Evolutionary conservation across 2,113 vertebrate genomes (phyloP).

Genomic region (Trinectes maculatus): DNA sequence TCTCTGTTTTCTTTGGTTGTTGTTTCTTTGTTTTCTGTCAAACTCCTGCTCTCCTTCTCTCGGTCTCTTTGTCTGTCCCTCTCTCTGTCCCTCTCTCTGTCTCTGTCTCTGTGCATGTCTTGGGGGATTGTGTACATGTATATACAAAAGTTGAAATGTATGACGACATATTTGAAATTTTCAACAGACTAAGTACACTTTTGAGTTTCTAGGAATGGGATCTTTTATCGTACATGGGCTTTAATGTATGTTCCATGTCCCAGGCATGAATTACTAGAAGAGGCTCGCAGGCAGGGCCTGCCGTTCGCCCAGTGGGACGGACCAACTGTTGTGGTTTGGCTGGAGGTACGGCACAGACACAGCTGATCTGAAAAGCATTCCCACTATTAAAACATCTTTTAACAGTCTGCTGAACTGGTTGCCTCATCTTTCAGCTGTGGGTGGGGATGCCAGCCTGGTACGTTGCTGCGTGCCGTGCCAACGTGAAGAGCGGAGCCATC

Average conservation of each 20-base stretch:
- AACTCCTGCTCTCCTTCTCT: conserved; percentile 35
- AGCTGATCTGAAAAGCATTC: background rate
- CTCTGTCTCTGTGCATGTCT: conserved; percentile 55
- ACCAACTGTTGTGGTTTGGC: conserved; percentile 95
- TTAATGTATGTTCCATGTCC: conserved; percentile 14
- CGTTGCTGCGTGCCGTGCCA: conserved; percentile 95
- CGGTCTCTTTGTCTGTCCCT: conserved; percentile 59
- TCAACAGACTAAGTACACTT: background rate
- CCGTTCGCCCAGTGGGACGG: conserved; percentile 99
- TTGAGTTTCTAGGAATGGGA: background rate
- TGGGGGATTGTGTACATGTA: background rate
- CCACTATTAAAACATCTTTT: background rate
- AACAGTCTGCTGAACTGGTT: background rate
- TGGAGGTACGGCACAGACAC: conserved; percentile 86
- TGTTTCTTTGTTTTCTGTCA: conserved; percentile 47
- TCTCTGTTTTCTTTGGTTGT: conserved; percentile 29
- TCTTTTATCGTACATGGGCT: background rate
- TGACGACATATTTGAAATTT: conserved; percentile 13
- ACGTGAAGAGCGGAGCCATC: conserved; percentile 97
- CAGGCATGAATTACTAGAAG: conserved; percentile 93
- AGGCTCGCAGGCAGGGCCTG: conserved; percentile 92
- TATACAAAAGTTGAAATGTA: background rate
- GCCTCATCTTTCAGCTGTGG: conserved; percentile 87
- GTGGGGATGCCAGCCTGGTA: conserved; percentile 99
- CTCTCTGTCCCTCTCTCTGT: conserved; percentile 24